Evolutionary conservation across 2,113 vertebrate genomes (phyloP), one percentile per base, ranked within the genome.

Genomic region (Seriola rivoliana): DNA sequence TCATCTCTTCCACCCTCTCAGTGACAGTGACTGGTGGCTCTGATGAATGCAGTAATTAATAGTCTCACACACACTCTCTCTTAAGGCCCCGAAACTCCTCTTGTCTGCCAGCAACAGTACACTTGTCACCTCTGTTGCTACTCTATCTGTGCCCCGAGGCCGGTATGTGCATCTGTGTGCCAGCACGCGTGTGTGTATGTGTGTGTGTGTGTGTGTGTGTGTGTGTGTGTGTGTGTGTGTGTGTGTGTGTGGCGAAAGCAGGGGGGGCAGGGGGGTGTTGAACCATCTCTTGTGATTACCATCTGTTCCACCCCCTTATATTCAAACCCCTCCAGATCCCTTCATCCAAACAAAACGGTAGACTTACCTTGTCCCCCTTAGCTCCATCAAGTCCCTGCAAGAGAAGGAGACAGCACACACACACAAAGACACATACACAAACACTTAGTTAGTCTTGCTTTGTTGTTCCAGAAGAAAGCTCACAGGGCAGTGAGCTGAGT

Each of bases 351-450:
- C 87, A 92, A 93, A 94, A 94, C 82, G 90, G 89, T 88, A 93
- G 89, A 93, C 96, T 96, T 95, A 98, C 97, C 96, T 97, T 98
- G 93, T 97, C 96, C 32, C 97, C 98, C 82, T 38, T 96, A 81
- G 94, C 86, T 12, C 98, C 98, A 42, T 94, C 97, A 90, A 92
- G 86, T 23, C 97, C 98, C 98, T 99, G 92, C 21, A 72, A 91
- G 79, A 92, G 85, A 89, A 79, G 75, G 92, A 88, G 72, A 76
- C 13, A 78, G 48, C 29, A 88, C 32, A 82, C 62, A 85, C 63
- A 87, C 42, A 85, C 48, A 89, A 65, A 76, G n/a, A 74, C 77
- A 84, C 79, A 78, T 58, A 71, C 57, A 87, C 48, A 87, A 54
- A 89, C 73, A 85, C 55, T 82, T 81, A 85, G 87, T 94, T 88